A percentile compares a stretch with the other conserved stretches of the same genome.
Conservation (phyloP, 2,888 invertebrate genomes). For the Tenthredo amoena region DNA sequence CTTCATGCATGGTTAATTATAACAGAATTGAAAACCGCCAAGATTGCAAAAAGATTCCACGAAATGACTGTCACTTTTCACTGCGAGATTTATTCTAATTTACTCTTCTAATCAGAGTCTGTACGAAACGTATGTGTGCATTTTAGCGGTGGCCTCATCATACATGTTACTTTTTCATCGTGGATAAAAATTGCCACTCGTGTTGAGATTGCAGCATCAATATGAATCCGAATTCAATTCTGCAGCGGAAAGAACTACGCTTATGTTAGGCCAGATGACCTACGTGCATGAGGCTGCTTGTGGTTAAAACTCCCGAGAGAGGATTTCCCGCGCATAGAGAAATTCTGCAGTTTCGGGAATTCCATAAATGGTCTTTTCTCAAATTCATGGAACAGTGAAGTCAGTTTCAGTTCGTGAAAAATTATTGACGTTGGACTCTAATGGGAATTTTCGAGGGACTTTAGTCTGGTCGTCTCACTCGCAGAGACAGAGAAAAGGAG, state of each 20-base stretch:
- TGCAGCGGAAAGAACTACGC: background rate
- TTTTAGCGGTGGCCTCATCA: background rate
- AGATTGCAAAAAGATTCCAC: background rate
- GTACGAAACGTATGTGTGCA: background rate
- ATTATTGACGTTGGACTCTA: background rate
- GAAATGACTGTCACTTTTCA: background rate
- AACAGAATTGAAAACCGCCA: background rate
- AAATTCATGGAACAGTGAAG: slow-evolving; percentile 3
- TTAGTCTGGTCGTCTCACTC: background rate
- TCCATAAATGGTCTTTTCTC: background rate
- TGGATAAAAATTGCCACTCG: background rate
- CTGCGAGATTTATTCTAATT: background rate
- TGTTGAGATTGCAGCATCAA: background rate
- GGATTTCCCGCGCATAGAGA: background rate
- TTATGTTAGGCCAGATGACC: background rate
- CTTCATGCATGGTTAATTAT: background rate
- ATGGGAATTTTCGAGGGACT: background rate
- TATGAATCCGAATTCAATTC: background rate
- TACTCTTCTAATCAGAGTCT: background rate
- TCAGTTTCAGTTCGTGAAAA: background rate
- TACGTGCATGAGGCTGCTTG: background rate
- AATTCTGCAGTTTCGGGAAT: background rate
- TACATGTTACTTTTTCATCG: background rate
- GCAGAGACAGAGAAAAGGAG: background rate
- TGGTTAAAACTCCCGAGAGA: background rate